These are phyloP conservation scores for Lepidurus apus DNA, from an alignment of 1,140 invertebrate genomes.

Conservation along the genomic window DNA sequence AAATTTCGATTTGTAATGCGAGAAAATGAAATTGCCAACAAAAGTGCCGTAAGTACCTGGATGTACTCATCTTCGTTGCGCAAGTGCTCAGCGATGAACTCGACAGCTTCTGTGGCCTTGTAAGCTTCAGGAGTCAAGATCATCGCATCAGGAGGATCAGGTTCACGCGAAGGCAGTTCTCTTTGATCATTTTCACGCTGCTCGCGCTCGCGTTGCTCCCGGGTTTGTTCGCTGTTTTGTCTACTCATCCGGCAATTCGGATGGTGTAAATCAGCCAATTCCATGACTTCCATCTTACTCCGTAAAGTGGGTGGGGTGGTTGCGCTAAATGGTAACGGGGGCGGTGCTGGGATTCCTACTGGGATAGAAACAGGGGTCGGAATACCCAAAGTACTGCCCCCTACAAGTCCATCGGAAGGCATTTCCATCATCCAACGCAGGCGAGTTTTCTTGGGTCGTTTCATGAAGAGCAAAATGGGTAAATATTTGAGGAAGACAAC, in stretches of 20 bases:
- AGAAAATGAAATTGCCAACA: conserved; percentile 27
- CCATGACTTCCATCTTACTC: conserved; percentile 84
- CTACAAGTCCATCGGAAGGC: conserved; percentile 48
- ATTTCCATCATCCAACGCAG: conserved; percentile 96
- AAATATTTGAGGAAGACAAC: conserved; percentile 90
- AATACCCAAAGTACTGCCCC: conserved; percentile 36
- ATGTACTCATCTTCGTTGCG: conserved; percentile 95
- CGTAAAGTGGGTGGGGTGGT: conserved; percentile 60
- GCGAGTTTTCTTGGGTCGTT: conserved; percentile 82
- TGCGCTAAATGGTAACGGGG: conserved; percentile 67
- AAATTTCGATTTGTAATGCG: not conserved
- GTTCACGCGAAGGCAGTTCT: conserved; percentile 25
- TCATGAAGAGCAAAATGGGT: conserved; percentile 77
- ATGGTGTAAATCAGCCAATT: conserved; percentile 88
- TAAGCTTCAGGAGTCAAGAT: conserved; percentile 80
- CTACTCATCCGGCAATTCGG: conserved; percentile 92
- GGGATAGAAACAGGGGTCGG: conserved; percentile 37
- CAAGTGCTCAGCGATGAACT: conserved; percentile 96
- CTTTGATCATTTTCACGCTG: conserved; percentile 33
- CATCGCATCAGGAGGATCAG: conserved; percentile 79
- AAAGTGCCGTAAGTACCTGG: conserved; percentile 59
- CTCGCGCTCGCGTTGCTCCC: conserved; percentile 44
- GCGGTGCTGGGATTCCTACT: conserved; percentile 52
- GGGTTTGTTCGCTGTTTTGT: conserved; percentile 54
- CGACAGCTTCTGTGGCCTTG: conserved; percentile 91